Evolutionary conservation across 1,140 invertebrate genomes (phyloP).

Genomic region (Drosophila pandora): DNA sequence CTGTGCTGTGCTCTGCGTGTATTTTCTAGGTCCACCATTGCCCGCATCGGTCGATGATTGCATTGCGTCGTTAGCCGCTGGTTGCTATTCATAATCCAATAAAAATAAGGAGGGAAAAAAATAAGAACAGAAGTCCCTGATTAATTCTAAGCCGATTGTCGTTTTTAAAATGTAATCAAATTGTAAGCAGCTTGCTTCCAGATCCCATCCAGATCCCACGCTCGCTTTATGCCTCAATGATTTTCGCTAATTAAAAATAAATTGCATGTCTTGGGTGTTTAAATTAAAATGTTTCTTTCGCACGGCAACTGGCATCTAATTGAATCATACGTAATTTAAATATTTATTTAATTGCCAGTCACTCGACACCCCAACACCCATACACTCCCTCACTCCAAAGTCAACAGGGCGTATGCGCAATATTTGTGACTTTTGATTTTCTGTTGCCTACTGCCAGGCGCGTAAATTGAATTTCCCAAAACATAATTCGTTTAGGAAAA

Average conservation of each 20-base stretch:
- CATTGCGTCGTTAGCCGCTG: constrained; percentile 80
- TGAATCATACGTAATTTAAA: constrained; percentile 62
- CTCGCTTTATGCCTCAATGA: constrained; percentile 55
- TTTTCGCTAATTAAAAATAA: constrained; percentile 69
- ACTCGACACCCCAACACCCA: not conserved
- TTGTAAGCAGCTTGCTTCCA: constrained; percentile 58
- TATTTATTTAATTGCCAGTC: constrained; percentile 72
- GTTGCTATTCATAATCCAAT: constrained; percentile 67
- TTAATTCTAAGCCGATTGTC: constrained; percentile 69
- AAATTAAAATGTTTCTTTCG: constrained; percentile 48
- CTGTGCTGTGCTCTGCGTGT: constrained; percentile 64
- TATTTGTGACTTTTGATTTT: constrained; percentile 40
- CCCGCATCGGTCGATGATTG: constrained; percentile 84
- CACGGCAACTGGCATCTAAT: constrained; percentile 58
- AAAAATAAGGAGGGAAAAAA: not conserved
- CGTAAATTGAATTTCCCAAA: constrained; percentile 58
- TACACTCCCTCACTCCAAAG: not conserved
- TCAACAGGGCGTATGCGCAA: constrained; percentile 38
- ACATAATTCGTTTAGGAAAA: constrained; percentile 31
- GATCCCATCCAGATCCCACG: constrained; percentile 19
- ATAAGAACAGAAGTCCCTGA: constrained; percentile 4
- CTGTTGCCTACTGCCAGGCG: constrained; percentile 47
- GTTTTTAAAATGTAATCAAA: constrained; percentile 75
- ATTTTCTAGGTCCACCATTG: constrained; percentile 79
- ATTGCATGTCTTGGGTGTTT: constrained; percentile 56